phyloP scores from a whole-genome alignment of 1,140 invertebrate genomes.

The Spodoptera litura region DNA sequence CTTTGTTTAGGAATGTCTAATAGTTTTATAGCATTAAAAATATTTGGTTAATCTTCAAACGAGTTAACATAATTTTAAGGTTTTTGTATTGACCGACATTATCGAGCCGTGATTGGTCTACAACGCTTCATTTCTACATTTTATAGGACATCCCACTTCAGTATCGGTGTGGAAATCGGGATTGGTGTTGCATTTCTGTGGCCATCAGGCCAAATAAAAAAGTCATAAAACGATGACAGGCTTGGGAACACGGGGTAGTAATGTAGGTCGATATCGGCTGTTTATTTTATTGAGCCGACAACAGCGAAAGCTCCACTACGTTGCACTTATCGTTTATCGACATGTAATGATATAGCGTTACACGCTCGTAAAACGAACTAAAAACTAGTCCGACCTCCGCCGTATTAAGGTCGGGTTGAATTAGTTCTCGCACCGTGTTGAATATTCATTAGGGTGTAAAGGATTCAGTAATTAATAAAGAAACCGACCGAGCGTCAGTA shows the following conservation, averaged over 20 bases:
- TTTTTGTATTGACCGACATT: constrained; percentile 33
- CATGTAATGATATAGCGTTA: constrained; percentile 80
- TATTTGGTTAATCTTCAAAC: not conserved
- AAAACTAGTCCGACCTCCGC: constrained; percentile 63
- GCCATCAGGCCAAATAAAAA: constrained; percentile 82
- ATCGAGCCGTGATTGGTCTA: constrained; percentile 54
- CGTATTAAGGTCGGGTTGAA: constrained; percentile 59
- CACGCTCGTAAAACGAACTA: constrained; percentile 80
- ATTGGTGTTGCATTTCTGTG: constrained; percentile 80
- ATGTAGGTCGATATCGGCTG: constrained; percentile 74
- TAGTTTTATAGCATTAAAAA: not conserved
- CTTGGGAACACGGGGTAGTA: constrained; percentile 79
- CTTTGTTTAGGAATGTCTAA: not conserved
- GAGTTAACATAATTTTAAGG: not conserved
- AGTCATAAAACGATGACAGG: constrained; percentile 82
- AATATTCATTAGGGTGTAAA: constrained; percentile 74
- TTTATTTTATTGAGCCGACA: constrained; percentile 76
- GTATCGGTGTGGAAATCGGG: constrained; percentile 73
- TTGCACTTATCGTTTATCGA: constrained; percentile 81
- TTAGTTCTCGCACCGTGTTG: constrained; percentile 64
- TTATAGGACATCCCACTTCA: constrained; percentile 61
- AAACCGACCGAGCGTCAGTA: constrained; percentile 60
- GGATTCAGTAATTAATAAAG: constrained; percentile 63
- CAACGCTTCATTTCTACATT: constrained; percentile 65
- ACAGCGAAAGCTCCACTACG: constrained; percentile 73